A percentile compares a stretch with the other conserved stretches of the same genome.
Conservation (phyloP, 1,140 invertebrate species). For the Drosophila pseudoobscura region DNA sequence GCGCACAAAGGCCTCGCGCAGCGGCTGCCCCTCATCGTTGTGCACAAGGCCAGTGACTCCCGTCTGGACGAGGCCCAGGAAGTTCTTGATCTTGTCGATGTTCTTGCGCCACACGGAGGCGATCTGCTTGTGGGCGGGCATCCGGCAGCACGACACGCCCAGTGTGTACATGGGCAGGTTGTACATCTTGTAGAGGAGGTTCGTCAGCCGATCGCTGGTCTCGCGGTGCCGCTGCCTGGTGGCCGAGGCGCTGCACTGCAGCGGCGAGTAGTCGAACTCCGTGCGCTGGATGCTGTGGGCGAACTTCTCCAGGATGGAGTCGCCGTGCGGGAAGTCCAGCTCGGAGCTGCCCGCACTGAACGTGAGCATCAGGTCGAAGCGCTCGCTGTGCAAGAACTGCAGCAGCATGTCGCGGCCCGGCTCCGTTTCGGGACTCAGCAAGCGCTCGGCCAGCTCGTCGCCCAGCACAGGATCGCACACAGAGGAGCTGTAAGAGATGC, state of each 20-base stretch:
- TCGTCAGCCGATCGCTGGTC: conserved; percentile 83
- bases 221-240: conserved; percentile 58
- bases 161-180: conserved; percentile 86
- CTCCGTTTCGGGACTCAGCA: conserved; percentile 67
- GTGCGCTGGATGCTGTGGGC: conserved; percentile 68
- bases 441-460: conserved; percentile 75
- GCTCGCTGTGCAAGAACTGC: conserved; percentile 68
- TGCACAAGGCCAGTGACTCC: conserved; percentile 89
- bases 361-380: conserved; percentile 74
- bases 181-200: conserved; percentile 85
- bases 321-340: conserved; percentile 59
- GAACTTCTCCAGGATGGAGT: conserved; percentile 71
- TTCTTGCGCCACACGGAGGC: conserved; percentile 90
- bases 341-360: conserved; percentile 74
- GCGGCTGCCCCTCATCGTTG: conserved; percentile 86
- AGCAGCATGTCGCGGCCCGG: conserved; percentile 60
- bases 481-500: conserved; percentile 46
- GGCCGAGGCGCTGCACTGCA: conserved; percentile 62
- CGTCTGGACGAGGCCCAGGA: conserved; percentile 85
- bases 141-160: conserved; percentile 90
- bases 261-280: conserved; percentile 71
- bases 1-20: conserved; percentile 88
- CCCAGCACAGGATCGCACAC: conserved; percentile 73
- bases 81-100: conserved; percentile 88
- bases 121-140: conserved; percentile 87